A percentile compares a stretch with the other conserved stretches of the same genome.
Conservation (phyloP, 2,888 invertebrate species). For the Dastarcus helophoroides region DNA sequence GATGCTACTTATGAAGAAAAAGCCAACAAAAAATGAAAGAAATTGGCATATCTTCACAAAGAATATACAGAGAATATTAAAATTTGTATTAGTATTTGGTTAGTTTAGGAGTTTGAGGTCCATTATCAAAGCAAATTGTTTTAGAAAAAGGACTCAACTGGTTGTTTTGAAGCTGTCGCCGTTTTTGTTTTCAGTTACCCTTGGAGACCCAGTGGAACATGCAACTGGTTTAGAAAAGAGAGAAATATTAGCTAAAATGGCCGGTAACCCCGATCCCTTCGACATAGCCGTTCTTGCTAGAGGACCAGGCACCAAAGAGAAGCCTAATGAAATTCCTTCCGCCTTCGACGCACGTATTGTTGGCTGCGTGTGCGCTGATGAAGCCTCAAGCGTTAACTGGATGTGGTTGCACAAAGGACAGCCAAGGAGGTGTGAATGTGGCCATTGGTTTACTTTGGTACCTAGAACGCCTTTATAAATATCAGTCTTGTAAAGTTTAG, state of each 20-base stretch:
- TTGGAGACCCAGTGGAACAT: slow-evolving; percentile 84
- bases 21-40: too few relatives aligned
- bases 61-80: too few relatives aligned
- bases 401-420: slow-evolving; percentile 89
- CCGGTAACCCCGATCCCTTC: slow-evolving; percentile 83
- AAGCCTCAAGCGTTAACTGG: slow-evolving; percentile 80
- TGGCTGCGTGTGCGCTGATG: slow-evolving; percentile 95
- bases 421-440: slow-evolving; percentile 89
- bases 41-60: too few relatives aligned
- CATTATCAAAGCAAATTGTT: too few relatives aligned
- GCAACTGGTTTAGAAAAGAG: slow-evolving; percentile 88
- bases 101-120: too few relatives aligned
- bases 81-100: too few relatives aligned
- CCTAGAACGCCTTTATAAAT: slow-evolving; percentile 63
- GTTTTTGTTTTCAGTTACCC: slow-evolving; percentile 49
- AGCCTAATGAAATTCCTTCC: slow-evolving; percentile 84
- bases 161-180: too few relatives aligned
- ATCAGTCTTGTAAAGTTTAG: too few relatives aligned
- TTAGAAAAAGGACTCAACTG: too few relatives aligned
- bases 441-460: slow-evolving; percentile 90
- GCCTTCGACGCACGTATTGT: slow-evolving; percentile 81
- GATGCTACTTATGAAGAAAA: too few relatives aligned
- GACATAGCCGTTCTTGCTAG: slow-evolving; percentile 74
- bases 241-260: slow-evolving; percentile 73
- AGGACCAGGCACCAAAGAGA: slow-evolving; percentile 65